These are phyloP conservation scores for Cetoscarus ocellatus DNA, from an alignment of 2,797 vertebrate species.

Conservation along the genomic window DNA sequence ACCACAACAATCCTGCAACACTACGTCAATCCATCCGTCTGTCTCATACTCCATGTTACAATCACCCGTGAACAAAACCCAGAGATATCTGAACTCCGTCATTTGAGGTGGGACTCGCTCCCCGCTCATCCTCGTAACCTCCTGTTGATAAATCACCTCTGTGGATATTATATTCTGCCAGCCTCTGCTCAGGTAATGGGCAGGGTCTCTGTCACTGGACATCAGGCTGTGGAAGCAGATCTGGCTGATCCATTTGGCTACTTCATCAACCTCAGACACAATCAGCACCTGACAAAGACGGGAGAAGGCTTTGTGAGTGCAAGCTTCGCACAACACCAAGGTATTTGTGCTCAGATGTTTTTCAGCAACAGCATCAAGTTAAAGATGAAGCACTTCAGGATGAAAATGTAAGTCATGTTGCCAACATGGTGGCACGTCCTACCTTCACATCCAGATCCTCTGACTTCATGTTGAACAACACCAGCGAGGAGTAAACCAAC, in stretches of 20 bases:
- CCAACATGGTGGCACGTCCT: too few species aligned
- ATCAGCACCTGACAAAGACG: constrained; percentile 86
- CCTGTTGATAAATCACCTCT: constrained; percentile 80
- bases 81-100: too few species aligned
- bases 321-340: too few species aligned
- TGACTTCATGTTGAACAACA: constrained; percentile 85
- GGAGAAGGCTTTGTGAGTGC: background rate
- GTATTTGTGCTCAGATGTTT: background rate
- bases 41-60: too few species aligned
- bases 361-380: background rate
- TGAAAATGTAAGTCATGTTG: background rate
- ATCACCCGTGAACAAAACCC: too few species aligned
- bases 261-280: constrained; percentile 83
- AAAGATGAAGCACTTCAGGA: background rate
- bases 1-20: too few species aligned
- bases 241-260: constrained; percentile 85
- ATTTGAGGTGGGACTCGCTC: too few species aligned
- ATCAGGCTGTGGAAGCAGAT: constrained; percentile 90
- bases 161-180: constrained; percentile 89
- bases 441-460: constrained; percentile 94
- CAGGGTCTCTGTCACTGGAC: constrained; percentile 80
- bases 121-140: background rate
- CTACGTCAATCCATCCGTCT: too few species aligned
- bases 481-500: constrained; percentile 89
- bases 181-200: constrained; percentile 88